phyloP scores from a whole-genome alignment of 1,140 invertebrate genomes.

The Choristoneura fumiferana region DNA sequence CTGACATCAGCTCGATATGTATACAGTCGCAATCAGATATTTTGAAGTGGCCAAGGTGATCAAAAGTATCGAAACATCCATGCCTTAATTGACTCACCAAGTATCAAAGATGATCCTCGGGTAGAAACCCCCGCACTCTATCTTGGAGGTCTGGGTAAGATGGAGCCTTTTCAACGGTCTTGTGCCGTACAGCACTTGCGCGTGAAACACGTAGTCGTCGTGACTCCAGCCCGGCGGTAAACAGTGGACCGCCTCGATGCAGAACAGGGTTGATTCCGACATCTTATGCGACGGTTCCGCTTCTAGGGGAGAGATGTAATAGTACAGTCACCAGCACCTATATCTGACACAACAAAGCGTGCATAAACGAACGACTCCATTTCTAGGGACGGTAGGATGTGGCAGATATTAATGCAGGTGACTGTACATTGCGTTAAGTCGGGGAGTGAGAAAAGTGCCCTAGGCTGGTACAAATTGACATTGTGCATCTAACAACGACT shows the following conservation, averaged over 20 bases:
- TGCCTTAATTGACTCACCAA: constrained; percentile 80
- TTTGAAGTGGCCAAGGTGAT: too few relatives aligned
- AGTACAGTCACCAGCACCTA: too few relatives aligned
- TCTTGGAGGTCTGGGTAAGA: constrained; percentile 81
- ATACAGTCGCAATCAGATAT: too few relatives aligned
- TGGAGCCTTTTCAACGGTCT: constrained; percentile 85
- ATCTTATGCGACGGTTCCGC: constrained; percentile 84
- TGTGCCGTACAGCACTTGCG: constrained; percentile 93
- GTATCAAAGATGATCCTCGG: constrained; percentile 90
- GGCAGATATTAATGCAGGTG: too few relatives aligned
- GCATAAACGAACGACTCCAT: too few relatives aligned
- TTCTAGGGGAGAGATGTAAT: constrained; percentile 66
- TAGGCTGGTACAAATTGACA: too few relatives aligned
- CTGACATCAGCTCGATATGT: too few relatives aligned
- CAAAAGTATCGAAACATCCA: neutral
- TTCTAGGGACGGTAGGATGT: too few relatives aligned
- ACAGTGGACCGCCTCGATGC: constrained; percentile 91
- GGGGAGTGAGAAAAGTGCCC: neutral
- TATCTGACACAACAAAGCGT: too few relatives aligned
- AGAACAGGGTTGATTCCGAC: constrained; percentile 88
- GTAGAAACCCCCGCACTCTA: constrained; percentile 84
- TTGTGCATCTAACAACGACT: too few relatives aligned
- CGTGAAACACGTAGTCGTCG: constrained; percentile 90
- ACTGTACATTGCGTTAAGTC: too few relatives aligned
- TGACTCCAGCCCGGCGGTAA: constrained; percentile 88